These are phyloP conservation scores for Orthosia gracilis DNA, from an alignment of 2,888 invertebrate species.

Conservation along the genomic window DNA sequence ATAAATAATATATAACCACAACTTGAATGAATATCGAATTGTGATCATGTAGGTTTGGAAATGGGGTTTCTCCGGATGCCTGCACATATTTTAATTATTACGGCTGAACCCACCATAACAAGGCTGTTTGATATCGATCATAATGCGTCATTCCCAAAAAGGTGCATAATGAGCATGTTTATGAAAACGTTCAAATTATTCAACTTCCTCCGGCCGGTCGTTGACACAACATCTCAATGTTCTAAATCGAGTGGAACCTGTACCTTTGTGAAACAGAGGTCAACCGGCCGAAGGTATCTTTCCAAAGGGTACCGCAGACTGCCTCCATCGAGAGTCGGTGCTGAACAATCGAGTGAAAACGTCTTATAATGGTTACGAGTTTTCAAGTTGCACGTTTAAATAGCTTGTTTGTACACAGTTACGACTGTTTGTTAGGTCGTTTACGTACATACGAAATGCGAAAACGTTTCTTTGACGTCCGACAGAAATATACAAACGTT, in stretches of 20 bases:
- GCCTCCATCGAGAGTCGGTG: constrained; percentile 53
- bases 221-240: constrained; percentile 75
- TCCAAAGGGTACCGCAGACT: constrained; percentile 59
- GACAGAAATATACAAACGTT: constrained; percentile 81
- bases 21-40: background rate
- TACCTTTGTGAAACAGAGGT: constrained; percentile 59
- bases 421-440: constrained; percentile 83
- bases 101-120: constrained; percentile 71
- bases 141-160: constrained; percentile 79
- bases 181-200: constrained; percentile 81
- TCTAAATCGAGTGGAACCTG: constrained; percentile 72
- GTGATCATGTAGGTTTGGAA: background rate
- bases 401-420: constrained; percentile 77
- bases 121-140: constrained; percentile 73
- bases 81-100: constrained; percentile 64
- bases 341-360: constrained; percentile 72
- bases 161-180: constrained; percentile 81
- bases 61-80: constrained; percentile 20
- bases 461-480: constrained; percentile 81
- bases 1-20: constrained; percentile 16
- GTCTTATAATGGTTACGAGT: constrained; percentile 67
- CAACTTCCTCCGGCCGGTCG: constrained; percentile 75
- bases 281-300: constrained; percentile 57
- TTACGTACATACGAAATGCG: constrained; percentile 76
- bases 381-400: constrained; percentile 69